Evolutionary conservation across 2,888 invertebrate species (phyloP), one percentile per base, ranked within the genome.

Genomic region (Unio delphinus): DNA sequence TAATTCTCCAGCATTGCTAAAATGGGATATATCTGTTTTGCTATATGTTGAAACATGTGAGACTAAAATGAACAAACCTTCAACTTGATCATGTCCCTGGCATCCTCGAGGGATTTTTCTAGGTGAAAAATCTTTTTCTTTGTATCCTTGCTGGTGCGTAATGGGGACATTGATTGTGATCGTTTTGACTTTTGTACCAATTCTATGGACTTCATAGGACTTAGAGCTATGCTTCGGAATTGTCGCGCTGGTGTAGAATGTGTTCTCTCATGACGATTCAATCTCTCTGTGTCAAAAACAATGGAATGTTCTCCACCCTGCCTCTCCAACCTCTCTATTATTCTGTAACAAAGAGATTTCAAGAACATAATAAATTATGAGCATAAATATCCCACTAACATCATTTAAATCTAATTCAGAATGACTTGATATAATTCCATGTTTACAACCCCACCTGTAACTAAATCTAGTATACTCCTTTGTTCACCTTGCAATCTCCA

Each of bases 91-190:
- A 83, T 79, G 54, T 73, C 72, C 70, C 80, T 78, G 26, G 78
- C 73, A 65, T 87, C 85, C 4, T 82, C 81, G 23, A 86, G 72
- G 67, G 79, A 81, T 66, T 78, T 79, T 65, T 84, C 81, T 34
- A 76, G 58, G 55, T 80, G 77, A 20, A 67, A 60, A 56, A 80
- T 68, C n/a, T 77, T 78, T 64, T 78, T 67, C 17, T 76, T 68
- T 5, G 70, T 64, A 58, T 79, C 80, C 45, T 63, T 56, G 23
- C 71, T 60, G 8, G 64, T 65, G 1, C 45, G 45, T 45, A 45
- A 0, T 15, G 83, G 83, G 23, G 83, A 83, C 68, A 76, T 71
- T 64, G 83, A 81, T 67, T 82, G 75, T 69, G 83, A 79, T 66
- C 82, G 74, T 28, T 70, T 67, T 63, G 68, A 65, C 64, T 61